Evolutionary conservation across 1,140 invertebrate species (phyloP).

Genomic region (Panagrolaimus sp.): DNA sequence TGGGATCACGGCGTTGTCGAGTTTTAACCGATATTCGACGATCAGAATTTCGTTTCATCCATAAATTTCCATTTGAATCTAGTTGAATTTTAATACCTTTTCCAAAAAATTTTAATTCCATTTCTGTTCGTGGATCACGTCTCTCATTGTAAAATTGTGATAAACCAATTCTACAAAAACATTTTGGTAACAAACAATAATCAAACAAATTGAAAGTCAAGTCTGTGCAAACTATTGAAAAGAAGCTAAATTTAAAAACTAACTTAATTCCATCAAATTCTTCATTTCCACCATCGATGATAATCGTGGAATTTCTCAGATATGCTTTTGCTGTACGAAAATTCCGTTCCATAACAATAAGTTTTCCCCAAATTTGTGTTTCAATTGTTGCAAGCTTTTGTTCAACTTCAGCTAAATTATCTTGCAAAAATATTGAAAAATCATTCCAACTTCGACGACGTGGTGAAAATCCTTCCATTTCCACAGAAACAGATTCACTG

Average conservation of each 20-base stretch:
- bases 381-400: not conserved
- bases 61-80: not conserved
- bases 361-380: conserved; percentile 5
- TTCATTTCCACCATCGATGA: not conserved
- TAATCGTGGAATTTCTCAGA: not conserved
- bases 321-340: not conserved
- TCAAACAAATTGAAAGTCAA: no score
- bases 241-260: not conserved
- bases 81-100: not conserved
- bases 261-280: conserved; percentile 1
- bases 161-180: not conserved
- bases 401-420: conserved; percentile 3
- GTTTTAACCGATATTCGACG: conserved; percentile 9
- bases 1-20: not conserved
- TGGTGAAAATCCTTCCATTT: not conserved
- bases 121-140: not conserved
- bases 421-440: not conserved
- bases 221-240: no score
- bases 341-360: conserved; percentile 2
- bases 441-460: not conserved
- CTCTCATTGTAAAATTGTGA: conserved; percentile 4
- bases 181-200: no score
- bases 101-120: conserved; percentile 2
- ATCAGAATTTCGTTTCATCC: not conserved
- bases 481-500: not conserved